phyloP scores from a whole-genome alignment of 2,113 vertebrate genomes.

The Gallinago jamesoni region DNA sequence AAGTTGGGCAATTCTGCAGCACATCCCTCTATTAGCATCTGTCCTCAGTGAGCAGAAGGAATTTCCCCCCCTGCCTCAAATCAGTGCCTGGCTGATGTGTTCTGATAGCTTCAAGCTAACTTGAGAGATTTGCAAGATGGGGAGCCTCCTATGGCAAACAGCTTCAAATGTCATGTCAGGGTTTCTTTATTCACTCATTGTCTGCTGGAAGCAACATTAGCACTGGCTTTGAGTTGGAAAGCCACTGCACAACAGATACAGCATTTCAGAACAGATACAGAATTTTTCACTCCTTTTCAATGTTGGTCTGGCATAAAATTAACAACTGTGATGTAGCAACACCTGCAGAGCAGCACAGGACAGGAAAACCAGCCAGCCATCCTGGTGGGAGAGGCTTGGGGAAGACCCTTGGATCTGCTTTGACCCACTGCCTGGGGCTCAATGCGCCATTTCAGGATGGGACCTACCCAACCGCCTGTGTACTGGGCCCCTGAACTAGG shows the following conservation, averaged over 20 bases:
- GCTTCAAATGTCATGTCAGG: not conserved
- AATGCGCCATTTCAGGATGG: not conserved
- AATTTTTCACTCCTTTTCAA: not conserved
- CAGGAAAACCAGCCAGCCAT: not conserved
- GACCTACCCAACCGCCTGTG: not conserved
- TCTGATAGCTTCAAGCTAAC: not conserved
- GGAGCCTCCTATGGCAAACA: not conserved
- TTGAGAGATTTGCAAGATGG: not conserved
- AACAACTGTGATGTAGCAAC: not conserved
- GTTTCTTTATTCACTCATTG: not conserved
- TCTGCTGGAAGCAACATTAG: not conserved
- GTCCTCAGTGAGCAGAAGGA: not conserved
- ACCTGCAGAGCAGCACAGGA: not conserved
- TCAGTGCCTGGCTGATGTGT: not conserved
- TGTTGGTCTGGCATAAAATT: not conserved
- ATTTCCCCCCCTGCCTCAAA: not conserved
- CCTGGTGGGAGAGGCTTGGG: not conserved
- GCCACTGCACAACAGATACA: not conserved
- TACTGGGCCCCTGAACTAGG: not conserved
- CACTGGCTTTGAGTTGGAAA: not conserved
- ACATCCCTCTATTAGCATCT: not conserved
- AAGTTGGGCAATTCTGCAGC: not conserved
- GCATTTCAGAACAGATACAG: accelerated
- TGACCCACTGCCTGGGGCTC: not conserved
- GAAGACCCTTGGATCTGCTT: not conserved